Conservation (phyloP, 2,113 vertebrate species). For the Merops nubicus region DNA sequence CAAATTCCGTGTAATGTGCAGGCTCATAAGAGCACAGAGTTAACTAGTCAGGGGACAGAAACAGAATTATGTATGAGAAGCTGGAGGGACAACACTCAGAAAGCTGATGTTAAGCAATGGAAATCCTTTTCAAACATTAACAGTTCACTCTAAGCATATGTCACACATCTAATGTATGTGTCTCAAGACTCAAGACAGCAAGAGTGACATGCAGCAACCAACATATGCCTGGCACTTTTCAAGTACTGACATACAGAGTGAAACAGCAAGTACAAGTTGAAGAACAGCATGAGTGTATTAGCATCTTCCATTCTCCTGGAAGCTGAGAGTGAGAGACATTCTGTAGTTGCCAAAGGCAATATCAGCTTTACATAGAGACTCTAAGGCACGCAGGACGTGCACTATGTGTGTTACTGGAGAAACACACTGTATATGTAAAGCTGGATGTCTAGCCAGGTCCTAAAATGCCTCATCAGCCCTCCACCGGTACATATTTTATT, state of each 20-base stretch:
- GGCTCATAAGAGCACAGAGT: conserved; percentile 47
- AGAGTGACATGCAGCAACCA: conserved; percentile 71
- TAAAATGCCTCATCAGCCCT: background rate
- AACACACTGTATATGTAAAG: background rate
- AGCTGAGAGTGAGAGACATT: conserved; percentile 37
- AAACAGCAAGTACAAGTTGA: conserved; percentile 70
- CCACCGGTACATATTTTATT: background rate
- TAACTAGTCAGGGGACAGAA: conserved; percentile 22
- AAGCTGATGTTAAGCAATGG: conserved; percentile 49
- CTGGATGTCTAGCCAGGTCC: background rate
- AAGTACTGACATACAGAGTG: conserved; percentile 64
- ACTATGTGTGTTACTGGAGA: background rate
- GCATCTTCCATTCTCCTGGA: conserved; percentile 62
- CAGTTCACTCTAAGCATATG: conserved; percentile 72
- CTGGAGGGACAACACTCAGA: conserved; percentile 66
- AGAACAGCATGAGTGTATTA: conserved; percentile 72
- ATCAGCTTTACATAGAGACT: conserved; percentile 25
- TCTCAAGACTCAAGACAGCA: conserved; percentile 70
- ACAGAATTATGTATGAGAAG: conserved; percentile 69
- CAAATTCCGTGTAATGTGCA: background rate
- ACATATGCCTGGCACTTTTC: conserved; percentile 62
- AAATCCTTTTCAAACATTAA: conserved; percentile 74
- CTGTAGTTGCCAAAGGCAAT: conserved; percentile 58
- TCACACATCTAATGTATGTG: conserved; percentile 72
- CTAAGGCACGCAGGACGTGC: background rate